These are phyloP conservation scores for Archips xylosteana DNA, from an alignment of 2,888 invertebrate genomes.

Conservation along the genomic window DNA sequence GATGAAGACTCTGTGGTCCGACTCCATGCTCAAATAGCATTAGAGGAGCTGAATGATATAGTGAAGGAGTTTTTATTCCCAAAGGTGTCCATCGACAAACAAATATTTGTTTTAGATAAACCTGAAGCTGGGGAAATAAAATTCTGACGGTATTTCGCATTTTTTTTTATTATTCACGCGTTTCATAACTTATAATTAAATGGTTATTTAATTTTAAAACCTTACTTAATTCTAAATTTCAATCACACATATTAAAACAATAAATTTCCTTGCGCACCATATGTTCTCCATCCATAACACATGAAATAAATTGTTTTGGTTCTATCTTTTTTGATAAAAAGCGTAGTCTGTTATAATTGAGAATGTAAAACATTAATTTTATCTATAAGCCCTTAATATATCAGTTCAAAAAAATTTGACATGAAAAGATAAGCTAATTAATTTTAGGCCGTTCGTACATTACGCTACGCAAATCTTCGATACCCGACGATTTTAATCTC, in stretches of 20 bases:
- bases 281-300: background rate
- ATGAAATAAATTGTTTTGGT: background rate
- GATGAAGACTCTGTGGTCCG: conserved; percentile 88
- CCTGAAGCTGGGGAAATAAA: conserved; percentile 62
- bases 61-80: conserved; percentile 87
- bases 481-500: no score
- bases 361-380: background rate
- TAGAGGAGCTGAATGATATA: conserved; percentile 91
- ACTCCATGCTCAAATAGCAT: conserved; percentile 91
- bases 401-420: background rate
- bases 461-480: no score
- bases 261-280: background rate
- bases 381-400: background rate
- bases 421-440: background rate
- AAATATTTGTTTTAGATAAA: conserved; percentile 73
- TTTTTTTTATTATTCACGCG: conserved; percentile 55
- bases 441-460: no score
- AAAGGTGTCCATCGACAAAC: conserved; percentile 84
- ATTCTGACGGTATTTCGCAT: conserved; percentile 44
- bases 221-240: conserved; percentile 23
- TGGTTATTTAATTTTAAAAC: conserved; percentile 34
- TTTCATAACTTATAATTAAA: conserved; percentile 43
- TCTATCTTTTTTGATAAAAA: background rate
- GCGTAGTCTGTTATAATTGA: background rate
- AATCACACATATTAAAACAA: background rate